phyloP scores from a whole-genome alignment of 2,113 vertebrate genomes.

The Mirounga angustirostris region DNA sequence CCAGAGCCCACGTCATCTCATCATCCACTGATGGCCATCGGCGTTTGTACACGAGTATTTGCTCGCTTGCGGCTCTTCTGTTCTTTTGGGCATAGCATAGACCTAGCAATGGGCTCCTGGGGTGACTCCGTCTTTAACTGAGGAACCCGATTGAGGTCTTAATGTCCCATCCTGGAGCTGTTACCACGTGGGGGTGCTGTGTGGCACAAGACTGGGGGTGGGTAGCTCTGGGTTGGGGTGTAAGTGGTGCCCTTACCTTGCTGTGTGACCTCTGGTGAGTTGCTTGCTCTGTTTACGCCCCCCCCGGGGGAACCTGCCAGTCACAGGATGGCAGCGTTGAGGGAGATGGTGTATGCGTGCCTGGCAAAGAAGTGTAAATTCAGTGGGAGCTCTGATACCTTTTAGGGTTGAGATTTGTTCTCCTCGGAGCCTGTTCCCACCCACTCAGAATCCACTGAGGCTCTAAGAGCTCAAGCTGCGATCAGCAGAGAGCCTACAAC shows the following conservation, averaged over 20 bases:
- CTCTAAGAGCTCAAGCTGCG: rapidly evolving
- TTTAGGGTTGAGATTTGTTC: neutral
- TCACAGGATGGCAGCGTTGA: rapidly evolving
- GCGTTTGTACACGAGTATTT: rapidly evolving
- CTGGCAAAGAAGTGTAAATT: neutral
- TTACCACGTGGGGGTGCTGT: rapidly evolving
- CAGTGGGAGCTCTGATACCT: neutral
- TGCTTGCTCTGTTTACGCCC: neutral
- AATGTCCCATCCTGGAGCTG: rapidly evolving
- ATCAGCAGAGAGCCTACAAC: rapidly evolving
- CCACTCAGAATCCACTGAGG: rapidly evolving
- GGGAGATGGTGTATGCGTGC: too few relatives aligned
- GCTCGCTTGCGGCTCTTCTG: rapidly evolving
- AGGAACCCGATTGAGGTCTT: rapidly evolving
- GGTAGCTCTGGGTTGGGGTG: neutral
- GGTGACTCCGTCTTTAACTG: neutral
- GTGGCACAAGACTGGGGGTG: rapidly evolving
- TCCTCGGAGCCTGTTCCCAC: neutral
- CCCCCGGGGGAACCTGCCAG: neutral
- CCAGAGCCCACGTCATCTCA: rapidly evolving
- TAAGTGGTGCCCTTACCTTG: neutral
- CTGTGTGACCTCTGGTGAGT: neutral
- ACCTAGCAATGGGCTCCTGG: rapidly evolving
- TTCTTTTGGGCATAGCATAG: rapidly evolving
- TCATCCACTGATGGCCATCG: rapidly evolving